Evolutionary conservation across 2,888 invertebrate genomes (phyloP), one percentile per base, ranked within the genome.

Genomic region (Ypsolopha scabrella): DNA sequence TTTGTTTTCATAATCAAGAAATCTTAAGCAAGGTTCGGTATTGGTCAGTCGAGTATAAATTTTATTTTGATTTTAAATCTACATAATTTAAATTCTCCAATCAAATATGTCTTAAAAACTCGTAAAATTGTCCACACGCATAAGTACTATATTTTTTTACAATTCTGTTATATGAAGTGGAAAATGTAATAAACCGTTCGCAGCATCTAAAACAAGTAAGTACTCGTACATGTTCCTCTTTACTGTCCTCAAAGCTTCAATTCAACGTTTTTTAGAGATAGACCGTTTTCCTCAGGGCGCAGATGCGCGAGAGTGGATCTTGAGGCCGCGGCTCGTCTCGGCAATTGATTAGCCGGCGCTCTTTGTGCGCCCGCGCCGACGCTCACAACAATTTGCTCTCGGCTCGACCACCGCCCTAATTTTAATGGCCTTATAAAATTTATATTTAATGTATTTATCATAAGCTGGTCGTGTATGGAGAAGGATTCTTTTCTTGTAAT

Each of bases 341-440:
- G 75, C 83, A 85, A 83, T 83, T 85, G 85, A 83, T 85, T 81
- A 82, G 77, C 67, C 80, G 80, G 80, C 68, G 63, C 59, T 64
- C 82, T 83, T 82, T 83, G 82, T 74, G 72, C 67, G 67, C 69
- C 61, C 61, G 70, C 70, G 78, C 79, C 81, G 80, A 75, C 75
- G 79, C 75, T 79, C 75, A 72, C 71, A 73, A 81, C 83, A 82
- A 85, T 85, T 85, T 83, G 85, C 83, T 83, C 68, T 80, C 74
- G 80, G 83, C 77, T 65, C 75, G 79, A 75, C 81, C 81, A 83
- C 81, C 81, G 85, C 82, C 82, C 83, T 82, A 86, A 86, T 85
- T 86, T 85, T 86, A 85, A 86, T 85, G 75, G 81, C 69, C 83
- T 81, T 83, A 83, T 85, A 81, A 85, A 82, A 83, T 82, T 80